Evolutionary conservation across 23 tunicate genomes (phyloP), one percentile per base, ranked within the genome.

Genomic region (Trididemnum miniatum): DNA sequence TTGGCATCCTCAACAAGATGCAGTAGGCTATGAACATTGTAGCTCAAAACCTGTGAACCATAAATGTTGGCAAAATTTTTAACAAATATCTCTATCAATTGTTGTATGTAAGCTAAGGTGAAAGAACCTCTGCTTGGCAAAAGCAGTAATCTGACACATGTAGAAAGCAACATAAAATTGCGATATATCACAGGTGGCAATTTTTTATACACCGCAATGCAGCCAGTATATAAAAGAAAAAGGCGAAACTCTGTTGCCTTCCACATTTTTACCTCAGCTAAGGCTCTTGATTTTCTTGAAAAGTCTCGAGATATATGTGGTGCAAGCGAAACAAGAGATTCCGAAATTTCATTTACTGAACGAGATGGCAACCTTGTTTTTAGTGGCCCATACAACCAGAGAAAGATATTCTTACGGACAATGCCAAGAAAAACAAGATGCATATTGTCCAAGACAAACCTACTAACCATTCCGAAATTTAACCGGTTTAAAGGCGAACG

Each of bases 361-460:
- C 27, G 34, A 12, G 33, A 9, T 52, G 65, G 25, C 23, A 77
- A 29, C 44, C 82, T 52, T 77, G 82, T 77, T 28, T 54, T 77
- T 32, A 77, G 26, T 12, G 66, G 82, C 25, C 82, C 69, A 49
- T 69, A 37, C 31, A 35, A 12, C 89, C 89, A 85, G 34, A 65
- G 34, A 34, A 49, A 85, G 25, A 85, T 15, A 25, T 71, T 29
- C 35, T 78, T 59, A 26, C 74, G 65, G 51, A 85, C 65, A 0
- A 85, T 67, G 1, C 89, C 89, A 30, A 85, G 67, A 44, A 71
- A 85, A 2, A 35, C 50, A 3, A 85, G 76, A 36, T 85, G 89
- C 89, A 85, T 85, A 28, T 85, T 49, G 60, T 85, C 89, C 37
- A 85, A 67, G 0, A 85, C 82, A 85, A 77, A 85, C 7, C 38